A percentile compares a stretch with the other conserved stretches of the same genome.
phyloP scores from a whole-genome alignment of 2,113 vertebrate genomes.

The Mohoua ochrocephala region DNA sequence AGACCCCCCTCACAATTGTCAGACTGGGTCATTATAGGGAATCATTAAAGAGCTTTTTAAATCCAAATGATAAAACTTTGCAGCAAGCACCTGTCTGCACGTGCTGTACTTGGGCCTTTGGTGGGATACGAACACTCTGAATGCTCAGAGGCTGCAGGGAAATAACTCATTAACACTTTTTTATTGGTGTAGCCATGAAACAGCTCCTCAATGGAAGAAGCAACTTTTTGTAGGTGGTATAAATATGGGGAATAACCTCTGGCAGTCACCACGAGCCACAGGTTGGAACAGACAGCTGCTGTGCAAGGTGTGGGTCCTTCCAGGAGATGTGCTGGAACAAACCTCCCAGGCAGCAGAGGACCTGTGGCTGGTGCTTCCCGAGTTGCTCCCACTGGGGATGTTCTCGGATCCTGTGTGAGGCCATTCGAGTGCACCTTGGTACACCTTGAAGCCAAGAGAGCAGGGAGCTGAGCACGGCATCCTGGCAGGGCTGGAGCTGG shows the following conservation, averaged over 20 bases:
- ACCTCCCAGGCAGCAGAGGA: background rate
- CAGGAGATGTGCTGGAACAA: background rate
- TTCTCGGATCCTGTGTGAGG: background rate
- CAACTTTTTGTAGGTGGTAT: background rate
- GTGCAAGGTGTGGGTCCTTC: background rate
- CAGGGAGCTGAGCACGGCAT: background rate
- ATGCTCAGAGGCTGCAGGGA: background rate
- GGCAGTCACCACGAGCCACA: background rate
- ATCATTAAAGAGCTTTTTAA: background rate
- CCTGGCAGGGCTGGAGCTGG: background rate
- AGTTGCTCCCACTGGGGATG: accelerated
- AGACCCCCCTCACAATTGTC: background rate
- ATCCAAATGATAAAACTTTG: background rate
- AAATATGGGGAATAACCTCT: background rate
- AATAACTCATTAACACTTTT: background rate
- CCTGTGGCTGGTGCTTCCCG: background rate
- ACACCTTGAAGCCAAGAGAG: background rate
- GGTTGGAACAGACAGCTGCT: background rate
- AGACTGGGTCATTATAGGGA: background rate
- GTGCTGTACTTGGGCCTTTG: accelerated
- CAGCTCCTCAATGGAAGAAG: background rate
- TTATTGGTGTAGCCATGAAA: background rate
- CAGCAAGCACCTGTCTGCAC: background rate
- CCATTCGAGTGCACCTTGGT: background rate
- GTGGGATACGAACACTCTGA: accelerated